Evolutionary conservation across 2,888 invertebrate genomes (phyloP).

Genomic region (Caenorhabditis japonica): DNA sequence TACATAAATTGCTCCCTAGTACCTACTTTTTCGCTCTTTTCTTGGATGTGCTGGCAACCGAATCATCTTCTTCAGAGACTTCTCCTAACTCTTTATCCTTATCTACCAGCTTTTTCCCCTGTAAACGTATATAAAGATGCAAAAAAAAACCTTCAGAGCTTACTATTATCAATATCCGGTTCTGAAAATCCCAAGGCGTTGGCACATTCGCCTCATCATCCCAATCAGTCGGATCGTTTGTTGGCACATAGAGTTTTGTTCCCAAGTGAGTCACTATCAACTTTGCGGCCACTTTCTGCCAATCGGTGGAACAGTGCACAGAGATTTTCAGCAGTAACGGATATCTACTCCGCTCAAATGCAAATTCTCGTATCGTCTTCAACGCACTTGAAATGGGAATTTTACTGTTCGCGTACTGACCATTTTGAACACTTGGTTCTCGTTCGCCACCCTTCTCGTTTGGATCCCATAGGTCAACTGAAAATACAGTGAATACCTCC

Average conservation of each 20-base stretch:
- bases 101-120: conserved; percentile 49
- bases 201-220: conserved; percentile 64
- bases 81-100: conserved; percentile 77
- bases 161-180: conserved; percentile 66
- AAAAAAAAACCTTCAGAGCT: conserved; percentile 4
- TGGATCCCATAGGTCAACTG: conserved; percentile 82
- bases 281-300: conserved; percentile 79
- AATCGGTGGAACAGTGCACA: conserved; percentile 79
- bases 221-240: conserved; percentile 68
- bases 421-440: conserved; percentile 80
- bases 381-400: conserved; percentile 76
- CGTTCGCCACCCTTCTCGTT: conserved; percentile 67
- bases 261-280: conserved; percentile 61
- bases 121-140: conserved; percentile 1
- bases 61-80: conserved; percentile 81
- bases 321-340: conserved; percentile 80
- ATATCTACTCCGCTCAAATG: conserved; percentile 79
- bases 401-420: conserved; percentile 80
- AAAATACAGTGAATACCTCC: conserved; percentile 40
- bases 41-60: conserved; percentile 74
- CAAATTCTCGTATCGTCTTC: conserved; percentile 79
- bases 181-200: conserved; percentile 72
- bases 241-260: conserved; percentile 54
- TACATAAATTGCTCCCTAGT: no score
- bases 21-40: conserved; percentile 12